phyloP scores from a whole-genome alignment of 23 tunicate species.

The Trididemnum clinides region DNA sequence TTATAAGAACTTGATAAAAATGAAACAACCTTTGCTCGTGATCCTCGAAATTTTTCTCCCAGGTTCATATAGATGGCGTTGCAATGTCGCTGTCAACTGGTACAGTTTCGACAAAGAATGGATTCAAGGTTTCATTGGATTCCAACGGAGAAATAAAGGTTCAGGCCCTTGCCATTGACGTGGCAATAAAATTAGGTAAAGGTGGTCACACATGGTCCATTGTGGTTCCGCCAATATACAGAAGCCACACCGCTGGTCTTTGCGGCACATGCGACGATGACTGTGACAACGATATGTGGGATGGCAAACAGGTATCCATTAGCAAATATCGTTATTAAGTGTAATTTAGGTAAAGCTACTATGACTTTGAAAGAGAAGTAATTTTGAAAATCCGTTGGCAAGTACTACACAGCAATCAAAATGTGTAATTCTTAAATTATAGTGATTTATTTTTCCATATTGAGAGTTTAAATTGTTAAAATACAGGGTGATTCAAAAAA shows the following conservation, averaged over 20 bases:
- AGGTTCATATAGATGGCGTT: constrained; percentile 68
- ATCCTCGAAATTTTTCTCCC: neutral
- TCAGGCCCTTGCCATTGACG: constrained; percentile 38
- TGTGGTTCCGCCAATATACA: constrained; percentile 52
- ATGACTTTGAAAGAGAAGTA: neutral
- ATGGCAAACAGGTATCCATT: constrained; percentile 54
- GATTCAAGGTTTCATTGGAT: constrained; percentile 36
- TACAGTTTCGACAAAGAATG: neutral
- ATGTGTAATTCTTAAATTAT: no score
- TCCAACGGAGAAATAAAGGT: constrained; percentile 37
- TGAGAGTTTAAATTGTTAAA: no score
- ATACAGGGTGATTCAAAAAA: no score
- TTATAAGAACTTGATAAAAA: no score
- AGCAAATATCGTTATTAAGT: neutral
- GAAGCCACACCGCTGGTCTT: constrained; percentile 63
- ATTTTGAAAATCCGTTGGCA: neutral
- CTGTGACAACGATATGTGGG: constrained; percentile 70
- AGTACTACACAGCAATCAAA: no score
- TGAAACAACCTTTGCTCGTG: no score
- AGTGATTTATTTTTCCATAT: no score
- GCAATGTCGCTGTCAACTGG: constrained; percentile 10
- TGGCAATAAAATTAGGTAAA: constrained; percentile 20
- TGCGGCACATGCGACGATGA: constrained; percentile 90
- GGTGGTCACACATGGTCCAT: constrained; percentile 87
- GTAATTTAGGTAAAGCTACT: neutral